Evolutionary conservation across 2,113 vertebrate species (phyloP).

Genomic region (Neotoma lepida): DNA sequence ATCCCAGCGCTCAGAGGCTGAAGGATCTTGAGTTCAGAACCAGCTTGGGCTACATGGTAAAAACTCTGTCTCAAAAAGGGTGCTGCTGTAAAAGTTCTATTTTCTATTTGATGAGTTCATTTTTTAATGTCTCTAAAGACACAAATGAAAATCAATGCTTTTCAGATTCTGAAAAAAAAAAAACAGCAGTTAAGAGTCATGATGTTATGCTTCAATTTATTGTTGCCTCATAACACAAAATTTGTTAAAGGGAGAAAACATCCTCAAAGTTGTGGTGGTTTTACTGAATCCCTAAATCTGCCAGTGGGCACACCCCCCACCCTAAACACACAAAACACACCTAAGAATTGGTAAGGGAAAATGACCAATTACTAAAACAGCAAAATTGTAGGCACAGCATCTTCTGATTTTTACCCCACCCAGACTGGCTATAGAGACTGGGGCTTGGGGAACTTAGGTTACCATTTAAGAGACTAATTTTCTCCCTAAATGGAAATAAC

Average conservation of each 20-base stretch:
- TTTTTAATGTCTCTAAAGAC: constrained; percentile 59
- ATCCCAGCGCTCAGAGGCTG: neutral
- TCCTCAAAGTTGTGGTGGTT: constrained; percentile 11
- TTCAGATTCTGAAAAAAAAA: constrained; percentile 68
- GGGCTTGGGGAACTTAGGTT: constrained; percentile 40
- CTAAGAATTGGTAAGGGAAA: constrained; percentile 42
- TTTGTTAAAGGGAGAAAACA: constrained; percentile 41
- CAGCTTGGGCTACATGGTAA: neutral
- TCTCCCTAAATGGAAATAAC: neutral
- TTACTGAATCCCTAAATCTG: constrained; percentile 46
- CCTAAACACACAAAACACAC: neutral
- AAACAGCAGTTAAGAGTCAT: constrained; percentile 69
- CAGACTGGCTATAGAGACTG: constrained; percentile 16
- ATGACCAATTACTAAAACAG: neutral
- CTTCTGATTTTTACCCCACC: neutral
- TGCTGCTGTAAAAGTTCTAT: neutral
- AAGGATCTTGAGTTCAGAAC: neutral
- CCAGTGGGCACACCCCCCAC: neutral
- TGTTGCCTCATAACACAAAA: constrained; percentile 69
- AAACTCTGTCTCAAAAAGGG: neutral
- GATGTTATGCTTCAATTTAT: constrained; percentile 68
- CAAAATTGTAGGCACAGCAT: neutral
- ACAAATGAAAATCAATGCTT: constrained; percentile 69
- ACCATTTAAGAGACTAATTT: neutral
- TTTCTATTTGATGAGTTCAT: constrained; percentile 64